Base-by-base conservation (phyloP, 2,797 vertebrate species). In the Calcarius lapponicus region DNA sequence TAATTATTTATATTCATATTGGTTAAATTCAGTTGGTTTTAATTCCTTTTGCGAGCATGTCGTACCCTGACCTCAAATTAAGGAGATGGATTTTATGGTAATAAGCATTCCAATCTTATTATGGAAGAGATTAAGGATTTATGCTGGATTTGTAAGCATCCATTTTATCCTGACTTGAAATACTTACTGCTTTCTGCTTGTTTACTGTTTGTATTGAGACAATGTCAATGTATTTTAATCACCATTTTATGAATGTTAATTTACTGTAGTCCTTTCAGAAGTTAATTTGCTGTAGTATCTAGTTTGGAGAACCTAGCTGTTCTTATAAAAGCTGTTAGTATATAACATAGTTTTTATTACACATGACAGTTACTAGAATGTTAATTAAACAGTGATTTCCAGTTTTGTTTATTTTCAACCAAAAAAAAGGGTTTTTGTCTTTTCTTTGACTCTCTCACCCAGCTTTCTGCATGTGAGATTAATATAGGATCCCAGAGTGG, bases 81-180 rank as follows among this genome's bases (percentile, higher is more conserved):
- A 75, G 53, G 57, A 91, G 71, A 60, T 82, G 24, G 45, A 83
- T 89, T 89, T 72, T 50, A 61, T 88, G 31, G 20, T 85, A 65
- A 43, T 90, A 36, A 89, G 75, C 86, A 83, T 76, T 43, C 26
- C 43, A 34, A 20, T 92, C 86, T 86, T 48, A 24, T 91, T 94
- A 79, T 60, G 24, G 69, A 74, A 73, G 61, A 89, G 89, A 92
- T 88, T 93, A 92, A 88, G 85, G 65, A 67, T 95, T 96, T 92
- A 38, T 80, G 28, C 9, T 75, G 53, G 60, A 73, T 96, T 92
- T 76, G 62, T 75, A 64, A 73, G 57, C 6, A 71, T 87, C 36
- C 69, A 67, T 92, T 86, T 88, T 69, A 73, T 76, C 56, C 36
- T 73, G 29, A 47, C 28, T 90, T 86, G 43, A 71, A 91, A 69